These are phyloP conservation scores for Forbesichthys papilliferus DNA, from an alignment of 2,113 vertebrate species.

Conservation along the genomic window DNA sequence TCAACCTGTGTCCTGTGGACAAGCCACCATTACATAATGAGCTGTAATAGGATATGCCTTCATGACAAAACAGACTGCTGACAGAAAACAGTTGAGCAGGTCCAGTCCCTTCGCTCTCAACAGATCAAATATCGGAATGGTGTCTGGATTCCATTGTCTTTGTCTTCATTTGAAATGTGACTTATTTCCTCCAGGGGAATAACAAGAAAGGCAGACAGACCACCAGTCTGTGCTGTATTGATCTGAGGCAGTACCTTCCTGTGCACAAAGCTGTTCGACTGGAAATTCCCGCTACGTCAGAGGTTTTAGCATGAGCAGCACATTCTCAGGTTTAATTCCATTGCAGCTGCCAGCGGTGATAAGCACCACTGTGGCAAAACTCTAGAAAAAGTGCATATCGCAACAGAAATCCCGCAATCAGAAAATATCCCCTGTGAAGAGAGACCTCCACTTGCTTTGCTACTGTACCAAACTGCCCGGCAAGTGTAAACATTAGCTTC, in stretches of 20 bases:
- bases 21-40: slow-evolving; percentile 15
- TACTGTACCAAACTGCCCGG: not conserved
- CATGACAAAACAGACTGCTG: slow-evolving; percentile 14
- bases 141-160: not conserved
- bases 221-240: not conserved
- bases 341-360: slow-evolving; percentile 26
- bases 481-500: not conserved
- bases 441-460: slow-evolving; percentile 25
- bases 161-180: too few relatives aligned
- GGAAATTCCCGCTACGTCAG: too few relatives aligned
- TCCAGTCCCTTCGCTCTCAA: not conserved
- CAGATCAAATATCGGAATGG: slow-evolving; percentile 1
- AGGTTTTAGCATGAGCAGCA: not conserved
- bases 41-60: slow-evolving; percentile 29
- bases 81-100: not conserved
- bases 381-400: slow-evolving; percentile 21
- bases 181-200: too few relatives aligned
- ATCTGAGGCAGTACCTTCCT: not conserved
- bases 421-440: not conserved
- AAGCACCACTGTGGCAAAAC: slow-evolving; percentile 13
- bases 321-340: slow-evolving; percentile 6
- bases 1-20: slow-evolving; percentile 3
- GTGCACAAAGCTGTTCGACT: too few relatives aligned
- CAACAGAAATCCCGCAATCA: not conserved
- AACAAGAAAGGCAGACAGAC: too few relatives aligned